These are phyloP conservation scores for Tuta absoluta DNA, from an alignment of 2,888 invertebrate genomes.

Conservation along the genomic window DNA sequence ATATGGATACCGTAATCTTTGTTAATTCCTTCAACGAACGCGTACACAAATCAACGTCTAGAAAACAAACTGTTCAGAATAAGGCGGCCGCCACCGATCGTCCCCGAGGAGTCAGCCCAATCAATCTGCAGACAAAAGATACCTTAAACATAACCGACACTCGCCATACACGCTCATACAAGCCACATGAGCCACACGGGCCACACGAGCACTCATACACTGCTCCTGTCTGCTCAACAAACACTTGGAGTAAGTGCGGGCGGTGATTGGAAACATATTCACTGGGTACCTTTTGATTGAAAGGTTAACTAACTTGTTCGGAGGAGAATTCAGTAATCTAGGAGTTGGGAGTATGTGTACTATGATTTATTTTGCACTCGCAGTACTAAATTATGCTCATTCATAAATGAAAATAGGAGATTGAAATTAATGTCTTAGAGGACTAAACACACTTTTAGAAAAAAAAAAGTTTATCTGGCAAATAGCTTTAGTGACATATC, in stretches of 20 bases:
- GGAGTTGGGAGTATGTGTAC: neutral
- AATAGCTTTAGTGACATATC: too few relatives aligned
- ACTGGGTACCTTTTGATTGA: neutral
- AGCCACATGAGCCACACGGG: neutral
- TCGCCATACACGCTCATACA: neutral
- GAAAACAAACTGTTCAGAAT: slow-evolving; percentile 23
- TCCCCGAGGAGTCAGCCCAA: slow-evolving; percentile 41
- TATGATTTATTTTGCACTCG: too few relatives aligned
- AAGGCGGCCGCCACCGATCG: slow-evolving; percentile 25
- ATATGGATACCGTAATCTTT: too few relatives aligned
- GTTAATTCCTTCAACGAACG: too few relatives aligned
- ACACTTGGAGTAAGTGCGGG: slow-evolving; percentile 1
- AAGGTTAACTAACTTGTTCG: neutral
- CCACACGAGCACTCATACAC: neutral
- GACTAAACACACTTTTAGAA: too few relatives aligned
- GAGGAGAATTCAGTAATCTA: neutral
- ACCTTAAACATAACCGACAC: slow-evolving; percentile 21
- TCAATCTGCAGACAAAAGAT: slow-evolving; percentile 39
- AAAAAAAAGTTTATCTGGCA: too few relatives aligned
- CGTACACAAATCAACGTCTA: too few relatives aligned
- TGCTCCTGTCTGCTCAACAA: slow-evolving; percentile 13
- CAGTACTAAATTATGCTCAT: too few relatives aligned
- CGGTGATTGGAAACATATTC: slow-evolving; percentile 11
- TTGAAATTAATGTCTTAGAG: too few relatives aligned
- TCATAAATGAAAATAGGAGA: too few relatives aligned